These are phyloP conservation scores for Tetragnatha versicolor DNA, from an alignment of 1,140 invertebrate species.

Conservation along the genomic window DNA sequence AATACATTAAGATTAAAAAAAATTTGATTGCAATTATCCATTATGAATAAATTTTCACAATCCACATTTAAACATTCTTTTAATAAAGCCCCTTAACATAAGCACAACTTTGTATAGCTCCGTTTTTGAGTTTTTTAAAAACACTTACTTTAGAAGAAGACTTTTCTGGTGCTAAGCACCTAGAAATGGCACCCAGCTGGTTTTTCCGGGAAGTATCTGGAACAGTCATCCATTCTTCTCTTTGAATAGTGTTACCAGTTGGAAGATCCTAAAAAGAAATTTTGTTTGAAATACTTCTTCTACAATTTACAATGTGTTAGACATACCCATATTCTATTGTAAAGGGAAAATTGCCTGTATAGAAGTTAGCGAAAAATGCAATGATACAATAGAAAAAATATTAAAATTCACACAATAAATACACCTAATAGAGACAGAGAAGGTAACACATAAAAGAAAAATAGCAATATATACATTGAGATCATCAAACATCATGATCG, in stretches of 20 bases:
- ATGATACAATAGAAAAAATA: background rate
- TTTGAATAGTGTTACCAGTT: background rate
- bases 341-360: background rate
- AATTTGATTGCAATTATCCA: no score
- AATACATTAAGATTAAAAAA: no score
- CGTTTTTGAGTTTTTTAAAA: background rate
- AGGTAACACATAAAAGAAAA: background rate
- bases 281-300: background rate
- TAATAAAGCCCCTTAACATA: no score
- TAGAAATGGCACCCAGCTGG: conserved; percentile 41
- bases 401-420: background rate
- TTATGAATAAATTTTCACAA: no score
- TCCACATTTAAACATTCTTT: no score
- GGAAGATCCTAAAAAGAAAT: background rate
- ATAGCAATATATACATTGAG: background rate
- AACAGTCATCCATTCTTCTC: conserved; percentile 52
- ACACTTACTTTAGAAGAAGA: conserved; percentile 9
- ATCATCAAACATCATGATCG: no score
- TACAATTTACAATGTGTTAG: background rate
- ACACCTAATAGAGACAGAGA: background rate
- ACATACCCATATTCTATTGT: background rate
- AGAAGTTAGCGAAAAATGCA: background rate
- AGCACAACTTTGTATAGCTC: no score
- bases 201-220: conserved; percentile 32
- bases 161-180: conserved; percentile 28